phyloP scores from a whole-genome alignment of 1,140 invertebrate genomes.

The Anthonomus grandis region DNA sequence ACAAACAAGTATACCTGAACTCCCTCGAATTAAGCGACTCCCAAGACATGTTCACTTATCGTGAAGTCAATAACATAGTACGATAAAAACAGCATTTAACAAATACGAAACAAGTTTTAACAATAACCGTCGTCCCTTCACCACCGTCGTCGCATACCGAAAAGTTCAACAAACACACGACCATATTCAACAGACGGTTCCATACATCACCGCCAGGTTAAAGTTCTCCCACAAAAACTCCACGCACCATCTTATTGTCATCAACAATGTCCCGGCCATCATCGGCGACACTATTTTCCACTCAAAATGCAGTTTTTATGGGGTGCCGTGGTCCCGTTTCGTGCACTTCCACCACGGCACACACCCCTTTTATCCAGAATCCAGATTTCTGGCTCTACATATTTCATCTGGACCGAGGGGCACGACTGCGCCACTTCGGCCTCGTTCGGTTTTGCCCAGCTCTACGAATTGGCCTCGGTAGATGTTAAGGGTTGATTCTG shows the following conservation, averaged over 20 bases:
- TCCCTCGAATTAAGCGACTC: constrained; percentile 29
- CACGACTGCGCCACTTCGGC: constrained; percentile 15
- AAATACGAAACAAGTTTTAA: too few relatives aligned
- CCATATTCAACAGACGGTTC: constrained; percentile 8
- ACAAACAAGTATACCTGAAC: constrained; percentile 10
- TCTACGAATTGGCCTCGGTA: constrained; percentile 8
- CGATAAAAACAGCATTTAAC: not conserved
- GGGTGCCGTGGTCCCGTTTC: too few relatives aligned
- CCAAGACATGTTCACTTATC: constrained; percentile 29
- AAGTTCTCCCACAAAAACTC: not conserved
- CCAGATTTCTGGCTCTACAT: constrained; percentile 22
- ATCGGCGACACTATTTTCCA: not conserved
- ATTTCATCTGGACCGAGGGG: constrained; percentile 31
- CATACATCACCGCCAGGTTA: not conserved
- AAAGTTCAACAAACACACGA: not conserved
- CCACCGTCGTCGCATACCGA: not conserved
- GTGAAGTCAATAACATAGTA: not conserved
- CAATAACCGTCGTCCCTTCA: too few relatives aligned
- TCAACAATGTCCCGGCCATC: not conserved
- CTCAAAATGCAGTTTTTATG: not conserved
- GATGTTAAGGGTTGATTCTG: not conserved
- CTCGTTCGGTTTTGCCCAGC: constrained; percentile 10
- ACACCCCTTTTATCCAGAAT: constrained; percentile 32
- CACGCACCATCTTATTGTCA: not conserved
- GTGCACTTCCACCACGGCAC: constrained; percentile 5